Evolutionary conservation across 2,113 vertebrate genomes (phyloP).

Genomic region (Egretta garzetta): DNA sequence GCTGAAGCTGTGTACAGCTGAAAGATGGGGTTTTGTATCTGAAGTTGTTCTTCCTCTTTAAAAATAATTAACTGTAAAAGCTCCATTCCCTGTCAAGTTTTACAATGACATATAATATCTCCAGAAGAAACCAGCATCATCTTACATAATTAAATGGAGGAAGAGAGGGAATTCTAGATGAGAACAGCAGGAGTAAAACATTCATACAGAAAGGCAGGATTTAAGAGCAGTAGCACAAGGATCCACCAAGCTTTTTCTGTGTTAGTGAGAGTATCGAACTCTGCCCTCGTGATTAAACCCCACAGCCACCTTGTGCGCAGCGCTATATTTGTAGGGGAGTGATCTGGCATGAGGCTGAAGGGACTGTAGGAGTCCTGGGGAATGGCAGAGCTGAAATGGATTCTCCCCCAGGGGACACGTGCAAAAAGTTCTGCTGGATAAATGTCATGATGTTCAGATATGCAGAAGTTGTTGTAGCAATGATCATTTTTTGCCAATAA

Average conservation of each 20-base stretch:
- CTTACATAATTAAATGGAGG: not conserved
- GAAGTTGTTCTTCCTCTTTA: not conserved
- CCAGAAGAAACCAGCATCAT: conserved; percentile 5
- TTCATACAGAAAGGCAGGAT: not conserved
- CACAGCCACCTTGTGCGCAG: fast-evolving
- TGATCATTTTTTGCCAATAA: not conserved
- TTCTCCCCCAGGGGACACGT: not conserved
- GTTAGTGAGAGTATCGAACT: not conserved
- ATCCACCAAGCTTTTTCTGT: not conserved
- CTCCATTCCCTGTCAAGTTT: not conserved
- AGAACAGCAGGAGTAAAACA: not conserved
- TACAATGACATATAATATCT: not conserved
- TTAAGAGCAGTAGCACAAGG: not conserved
- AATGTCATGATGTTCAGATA: not conserved
- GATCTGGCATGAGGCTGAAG: not conserved
- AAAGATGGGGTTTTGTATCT: not conserved
- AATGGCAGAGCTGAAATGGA: not conserved
- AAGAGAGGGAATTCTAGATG: conserved; percentile 32
- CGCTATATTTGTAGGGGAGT: not conserved
- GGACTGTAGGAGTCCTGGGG: not conserved
- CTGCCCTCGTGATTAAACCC: not conserved
- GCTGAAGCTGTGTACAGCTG: not conserved
- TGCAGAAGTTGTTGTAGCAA: not conserved
- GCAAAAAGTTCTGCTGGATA: not conserved
- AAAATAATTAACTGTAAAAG: not conserved